phyloP scores from a whole-genome alignment of 1,140 invertebrate genomes.

The Orius laevigatus region DNA sequence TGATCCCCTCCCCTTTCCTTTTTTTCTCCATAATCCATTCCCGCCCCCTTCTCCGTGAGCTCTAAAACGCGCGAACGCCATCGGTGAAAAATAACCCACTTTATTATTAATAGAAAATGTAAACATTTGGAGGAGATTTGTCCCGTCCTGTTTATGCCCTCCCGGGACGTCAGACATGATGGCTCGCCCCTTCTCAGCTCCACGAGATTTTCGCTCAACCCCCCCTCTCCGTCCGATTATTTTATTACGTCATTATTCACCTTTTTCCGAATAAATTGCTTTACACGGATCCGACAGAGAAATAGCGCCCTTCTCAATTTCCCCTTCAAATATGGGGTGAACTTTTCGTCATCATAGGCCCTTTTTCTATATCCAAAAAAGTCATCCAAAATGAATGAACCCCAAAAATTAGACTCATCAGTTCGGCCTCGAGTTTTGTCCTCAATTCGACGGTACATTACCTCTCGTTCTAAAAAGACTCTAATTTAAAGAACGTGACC shows the following conservation, averaged over 20 bases:
- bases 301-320: not conserved
- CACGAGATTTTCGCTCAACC: not conserved
- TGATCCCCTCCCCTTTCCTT: not conserved
- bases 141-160: conserved; percentile 2
- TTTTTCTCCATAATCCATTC: not conserved
- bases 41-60: not conserved
- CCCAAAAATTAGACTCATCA: too few relatives aligned
- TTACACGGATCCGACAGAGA: not conserved
- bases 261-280: not conserved
- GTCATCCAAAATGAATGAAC: not conserved
- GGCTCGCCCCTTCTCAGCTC: not conserved
- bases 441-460: too few relatives aligned
- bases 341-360: too few relatives aligned
- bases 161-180: not conserved
- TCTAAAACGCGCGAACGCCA: not conserved
- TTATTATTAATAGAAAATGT: conserved; percentile 18
- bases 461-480: too few relatives aligned
- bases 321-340: not conserved
- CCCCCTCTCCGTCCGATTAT: not conserved
- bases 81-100: conserved; percentile 16
- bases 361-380: not conserved
- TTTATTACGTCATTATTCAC: not conserved
- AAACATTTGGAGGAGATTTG: conserved; percentile 6
- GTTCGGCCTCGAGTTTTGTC: too few relatives aligned
- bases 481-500: too few relatives aligned